Percentiles rank a stretch among this genome's conserved stretches.
Evolutionary conservation across 2,888 invertebrate species (phyloP).

Genomic region (Sturmia bella): DNA sequence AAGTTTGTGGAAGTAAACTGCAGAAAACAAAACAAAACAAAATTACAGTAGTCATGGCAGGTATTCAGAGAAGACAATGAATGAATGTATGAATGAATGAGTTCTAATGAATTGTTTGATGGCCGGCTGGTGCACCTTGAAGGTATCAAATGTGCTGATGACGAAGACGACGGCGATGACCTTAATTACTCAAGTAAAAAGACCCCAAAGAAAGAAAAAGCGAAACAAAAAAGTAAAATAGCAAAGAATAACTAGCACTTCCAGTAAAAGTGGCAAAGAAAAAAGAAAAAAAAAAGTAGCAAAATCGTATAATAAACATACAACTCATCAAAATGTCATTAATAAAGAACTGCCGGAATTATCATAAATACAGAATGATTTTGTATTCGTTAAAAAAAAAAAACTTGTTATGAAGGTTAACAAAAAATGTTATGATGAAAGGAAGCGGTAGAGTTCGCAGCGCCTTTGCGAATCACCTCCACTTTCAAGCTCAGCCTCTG

Average conservation of each 20-base stretch:
- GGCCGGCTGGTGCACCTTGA: conserved; percentile 31
- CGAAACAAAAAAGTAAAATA: not conserved
- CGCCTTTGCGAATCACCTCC: too few species aligned
- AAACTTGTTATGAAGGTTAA: conserved; percentile 4
- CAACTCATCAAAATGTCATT: conserved; percentile 64
- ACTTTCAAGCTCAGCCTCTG: too few species aligned
- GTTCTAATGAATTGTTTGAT: conserved; percentile 48
- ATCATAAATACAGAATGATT: not conserved
- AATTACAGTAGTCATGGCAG: conserved; percentile 22
- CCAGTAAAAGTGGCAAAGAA: conserved; percentile 50
- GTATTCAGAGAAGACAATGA: conserved; percentile 36
- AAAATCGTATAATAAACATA: conserved; percentile 20
- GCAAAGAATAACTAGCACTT: conserved; percentile 34
- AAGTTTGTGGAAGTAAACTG: not conserved
- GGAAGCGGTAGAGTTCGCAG: not conserved
- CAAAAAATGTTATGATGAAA: not conserved
- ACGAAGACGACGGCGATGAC: conserved; percentile 40
- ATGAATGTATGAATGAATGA: conserved; percentile 11
- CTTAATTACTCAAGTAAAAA: conserved; percentile 66
- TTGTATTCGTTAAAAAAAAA: not conserved
- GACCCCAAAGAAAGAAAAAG: conserved; percentile 32
- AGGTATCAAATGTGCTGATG: conserved; percentile 59
- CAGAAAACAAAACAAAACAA: conserved; percentile 8
- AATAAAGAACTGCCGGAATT: conserved; percentile 53
- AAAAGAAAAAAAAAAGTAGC: not conserved